These are phyloP conservation scores for Mylabris phalerata DNA, from an alignment of 1,140 invertebrate genomes.

Conservation along the genomic window DNA sequence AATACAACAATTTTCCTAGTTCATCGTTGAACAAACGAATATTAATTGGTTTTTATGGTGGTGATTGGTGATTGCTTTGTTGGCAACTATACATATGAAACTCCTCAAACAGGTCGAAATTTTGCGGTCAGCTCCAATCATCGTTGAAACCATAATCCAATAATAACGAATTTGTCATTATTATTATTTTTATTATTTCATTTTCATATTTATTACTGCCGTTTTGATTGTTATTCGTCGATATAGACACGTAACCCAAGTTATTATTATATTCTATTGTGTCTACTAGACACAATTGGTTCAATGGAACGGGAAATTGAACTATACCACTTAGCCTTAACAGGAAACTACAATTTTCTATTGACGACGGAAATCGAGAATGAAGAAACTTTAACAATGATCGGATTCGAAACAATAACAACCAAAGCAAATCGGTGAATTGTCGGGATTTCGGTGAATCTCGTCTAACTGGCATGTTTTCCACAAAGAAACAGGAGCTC, in stretches of 20 bases:
- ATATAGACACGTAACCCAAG: too few relatives aligned
- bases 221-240: too few relatives aligned
- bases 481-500: not conserved
- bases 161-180: too few relatives aligned
- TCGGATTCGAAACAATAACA: not conserved
- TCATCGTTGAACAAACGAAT: not conserved
- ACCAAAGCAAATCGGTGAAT: not conserved
- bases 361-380: not conserved
- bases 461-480: not conserved
- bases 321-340: slow-evolving; percentile 6
- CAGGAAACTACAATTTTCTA: slow-evolving; percentile 3
- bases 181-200: too few relatives aligned
- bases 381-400: not conserved
- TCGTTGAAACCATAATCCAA: not conserved
- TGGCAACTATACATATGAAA: not conserved
- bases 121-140: slow-evolving; percentile 11
- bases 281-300: slow-evolving; percentile 4
- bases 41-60: slow-evolving; percentile 14
- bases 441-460: not conserved
- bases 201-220: too few relatives aligned
- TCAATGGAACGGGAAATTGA: slow-evolving; percentile 14
- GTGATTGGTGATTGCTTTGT: slow-evolving; percentile 14
- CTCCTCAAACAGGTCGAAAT: not conserved
- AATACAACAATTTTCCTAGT: too few relatives aligned
- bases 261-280: too few relatives aligned